phyloP scores from a whole-genome alignment of 1,140 invertebrate species.

The Tetramorium alpestre region DNA sequence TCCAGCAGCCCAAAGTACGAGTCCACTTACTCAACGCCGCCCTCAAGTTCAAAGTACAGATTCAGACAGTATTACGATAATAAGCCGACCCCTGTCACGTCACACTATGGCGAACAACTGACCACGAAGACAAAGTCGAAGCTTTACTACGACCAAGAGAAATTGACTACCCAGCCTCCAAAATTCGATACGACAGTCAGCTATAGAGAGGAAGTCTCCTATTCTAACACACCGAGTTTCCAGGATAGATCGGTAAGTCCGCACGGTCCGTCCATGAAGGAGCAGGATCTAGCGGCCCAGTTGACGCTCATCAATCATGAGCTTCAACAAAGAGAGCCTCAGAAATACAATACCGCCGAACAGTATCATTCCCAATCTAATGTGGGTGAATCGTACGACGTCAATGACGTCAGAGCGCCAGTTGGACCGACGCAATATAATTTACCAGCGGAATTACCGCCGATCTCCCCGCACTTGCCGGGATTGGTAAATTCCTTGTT shows the following conservation, averaged over 20 bases:
- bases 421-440: conserved; percentile 80
- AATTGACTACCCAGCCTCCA: conserved; percentile 48
- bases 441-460: conserved; percentile 84
- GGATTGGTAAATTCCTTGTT: conserved; percentile 88
- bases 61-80: conserved; percentile 75
- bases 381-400: conserved; percentile 45
- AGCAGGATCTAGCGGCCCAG: conserved; percentile 74
- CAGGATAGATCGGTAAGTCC: conserved; percentile 60
- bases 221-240: conserved; percentile 74
- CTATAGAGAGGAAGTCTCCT: conserved; percentile 67
- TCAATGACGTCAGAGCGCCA: conserved; percentile 72
- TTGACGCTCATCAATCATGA: conserved; percentile 75
- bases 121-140: conserved; percentile 46
- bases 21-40: conserved; percentile 35
- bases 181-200: conserved; percentile 67
- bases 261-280: conserved; percentile 68
- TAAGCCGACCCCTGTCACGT: conserved; percentile 66
- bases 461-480: conserved; percentile 86
- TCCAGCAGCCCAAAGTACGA: conserved; percentile 76
- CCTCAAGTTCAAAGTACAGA: conserved; percentile 68
- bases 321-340: conserved; percentile 71
- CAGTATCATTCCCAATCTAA: conserved; percentile 48
- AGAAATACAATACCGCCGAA: conserved; percentile 48
- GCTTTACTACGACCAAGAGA: conserved; percentile 62
- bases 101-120: conserved; percentile 59